A percentile compares a stretch with the other conserved stretches of the same genome.
These are phyloP conservation scores for Sinotaia quadrata DNA, from an alignment of 2,888 invertebrate species.

Conservation along the genomic window DNA sequence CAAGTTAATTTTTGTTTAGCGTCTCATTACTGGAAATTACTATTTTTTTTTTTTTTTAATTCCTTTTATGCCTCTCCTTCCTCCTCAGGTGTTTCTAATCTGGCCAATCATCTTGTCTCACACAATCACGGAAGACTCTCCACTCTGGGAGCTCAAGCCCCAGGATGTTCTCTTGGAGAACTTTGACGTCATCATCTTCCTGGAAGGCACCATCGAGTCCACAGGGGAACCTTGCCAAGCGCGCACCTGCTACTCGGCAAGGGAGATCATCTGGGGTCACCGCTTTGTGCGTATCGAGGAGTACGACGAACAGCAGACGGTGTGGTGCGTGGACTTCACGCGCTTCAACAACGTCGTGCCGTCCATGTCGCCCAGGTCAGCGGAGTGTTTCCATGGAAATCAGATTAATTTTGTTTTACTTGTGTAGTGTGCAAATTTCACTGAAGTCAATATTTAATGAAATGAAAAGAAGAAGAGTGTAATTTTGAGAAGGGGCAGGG, in stretches of 20 bases:
- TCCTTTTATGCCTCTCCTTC: not conserved
- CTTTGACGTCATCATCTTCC: conserved; percentile 94
- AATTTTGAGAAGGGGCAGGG: too few species aligned
- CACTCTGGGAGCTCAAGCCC: conserved; percentile 89
- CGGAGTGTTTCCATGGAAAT: not conserved
- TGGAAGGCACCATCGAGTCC: conserved; percentile 92
- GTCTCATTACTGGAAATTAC: too few species aligned
- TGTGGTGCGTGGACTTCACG: conserved; percentile 62
- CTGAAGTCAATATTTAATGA: too few species aligned
- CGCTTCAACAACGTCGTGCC: conserved; percentile 47
- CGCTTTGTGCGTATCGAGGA: conserved; percentile 63
- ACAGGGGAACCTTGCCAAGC: conserved; percentile 77
- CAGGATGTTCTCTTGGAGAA: conserved; percentile 90
- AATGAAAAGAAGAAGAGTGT: too few species aligned
- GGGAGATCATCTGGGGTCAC: conserved; percentile 68
- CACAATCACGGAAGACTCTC: conserved; percentile 90
- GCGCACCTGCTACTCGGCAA: conserved; percentile 72
- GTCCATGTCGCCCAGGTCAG: conserved; percentile 36
- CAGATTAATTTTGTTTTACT: too few species aligned
- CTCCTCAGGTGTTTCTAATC: conserved; percentile 88
- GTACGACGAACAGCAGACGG: conserved; percentile 50
- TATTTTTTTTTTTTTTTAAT: too few species aligned
- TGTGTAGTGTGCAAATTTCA: too few species aligned
- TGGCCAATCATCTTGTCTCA: conserved; percentile 98
- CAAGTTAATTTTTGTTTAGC: too few species aligned